Evolutionary conservation across 1,140 invertebrate genomes (phyloP).

Genomic region (Leucophenga varia): DNA sequence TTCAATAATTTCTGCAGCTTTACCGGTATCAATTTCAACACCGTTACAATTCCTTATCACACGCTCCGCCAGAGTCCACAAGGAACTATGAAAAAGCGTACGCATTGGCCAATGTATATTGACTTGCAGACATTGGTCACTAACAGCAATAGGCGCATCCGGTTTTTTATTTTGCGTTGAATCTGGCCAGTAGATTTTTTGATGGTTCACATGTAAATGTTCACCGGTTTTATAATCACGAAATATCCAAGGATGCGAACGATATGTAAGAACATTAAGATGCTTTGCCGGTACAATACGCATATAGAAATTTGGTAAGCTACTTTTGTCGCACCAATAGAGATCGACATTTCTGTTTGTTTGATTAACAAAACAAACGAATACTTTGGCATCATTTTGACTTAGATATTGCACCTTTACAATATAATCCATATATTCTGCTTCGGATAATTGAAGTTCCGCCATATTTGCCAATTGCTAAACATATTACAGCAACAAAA

Average conservation of each 20-base stretch:
- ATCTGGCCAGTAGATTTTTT: constrained; percentile 49
- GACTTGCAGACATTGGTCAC: too few species aligned
- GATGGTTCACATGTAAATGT: constrained; percentile 54
- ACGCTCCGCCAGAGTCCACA: constrained; percentile 7
- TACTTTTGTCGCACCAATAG: constrained; percentile 75
- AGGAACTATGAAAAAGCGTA: constrained; percentile 12
- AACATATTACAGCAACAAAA: too few species aligned
- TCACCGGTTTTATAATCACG: constrained; percentile 65
- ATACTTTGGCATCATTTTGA: too few species aligned
- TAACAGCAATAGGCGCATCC: too few species aligned
- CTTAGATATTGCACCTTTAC: too few species aligned
- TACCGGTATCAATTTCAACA: neutral
- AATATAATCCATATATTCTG: too few species aligned
- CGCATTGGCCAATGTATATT: constrained; percentile 44
- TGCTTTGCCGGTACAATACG: constrained; percentile 58
- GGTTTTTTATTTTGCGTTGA: too few species aligned
- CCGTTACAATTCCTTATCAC: neutral
- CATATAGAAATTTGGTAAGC: constrained; percentile 61
- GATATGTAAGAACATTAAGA: constrained; percentile 69
- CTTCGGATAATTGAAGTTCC: too few species aligned
- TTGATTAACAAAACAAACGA: constrained; percentile 69
- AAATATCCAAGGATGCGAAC: constrained; percentile 74
- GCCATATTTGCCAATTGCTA: too few species aligned
- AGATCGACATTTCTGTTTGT: constrained; percentile 65
- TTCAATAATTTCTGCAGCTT: too few species aligned